These are phyloP conservation scores for Falco biarmicus DNA, from an alignment of 2,797 vertebrate species.

Conservation along the genomic window DNA sequence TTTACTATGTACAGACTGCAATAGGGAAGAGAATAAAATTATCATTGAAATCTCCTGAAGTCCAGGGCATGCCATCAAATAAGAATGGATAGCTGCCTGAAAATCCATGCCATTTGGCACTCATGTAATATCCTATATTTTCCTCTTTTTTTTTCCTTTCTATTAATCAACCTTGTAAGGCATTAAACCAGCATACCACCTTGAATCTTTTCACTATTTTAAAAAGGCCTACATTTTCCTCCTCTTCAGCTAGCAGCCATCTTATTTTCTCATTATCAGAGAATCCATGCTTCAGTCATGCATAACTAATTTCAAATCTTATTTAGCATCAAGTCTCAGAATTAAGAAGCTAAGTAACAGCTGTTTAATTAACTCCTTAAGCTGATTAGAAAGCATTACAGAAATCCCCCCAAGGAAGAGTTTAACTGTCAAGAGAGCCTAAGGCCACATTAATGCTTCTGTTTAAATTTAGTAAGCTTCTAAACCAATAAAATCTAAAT, in stretches of 20 bases:
- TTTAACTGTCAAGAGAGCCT: slow-evolving; percentile 66
- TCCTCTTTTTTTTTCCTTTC: not conserved
- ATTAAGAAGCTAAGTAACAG: slow-evolving; percentile 76
- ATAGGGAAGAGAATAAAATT: not conserved
- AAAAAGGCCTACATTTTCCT: not conserved
- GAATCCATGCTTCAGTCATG: slow-evolving; percentile 25
- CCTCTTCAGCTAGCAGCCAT: not conserved
- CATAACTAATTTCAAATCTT: slow-evolving; percentile 75
- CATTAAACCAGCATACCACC: not conserved
- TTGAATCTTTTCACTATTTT: not conserved
- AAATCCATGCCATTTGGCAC: not conserved
- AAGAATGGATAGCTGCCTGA: not conserved
- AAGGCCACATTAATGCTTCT: slow-evolving; percentile 50
- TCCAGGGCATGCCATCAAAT: not conserved
- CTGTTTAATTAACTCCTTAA: slow-evolving; percentile 83
- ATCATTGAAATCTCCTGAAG: not conserved
- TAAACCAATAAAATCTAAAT: slow-evolving; percentile 23
- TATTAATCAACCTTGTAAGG: not conserved
- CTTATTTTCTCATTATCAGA: not conserved
- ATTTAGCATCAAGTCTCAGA: slow-evolving; percentile 74
- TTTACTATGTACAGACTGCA: not conserved
- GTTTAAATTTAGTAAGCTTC: slow-evolving; percentile 69
- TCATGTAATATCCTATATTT: not conserved
- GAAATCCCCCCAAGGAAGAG: slow-evolving; percentile 71
- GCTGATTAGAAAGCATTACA: slow-evolving; percentile 78